Evolutionary conservation across 2,888 invertebrate species (phyloP).

Genomic region (Polylopha cassiicola): DNA sequence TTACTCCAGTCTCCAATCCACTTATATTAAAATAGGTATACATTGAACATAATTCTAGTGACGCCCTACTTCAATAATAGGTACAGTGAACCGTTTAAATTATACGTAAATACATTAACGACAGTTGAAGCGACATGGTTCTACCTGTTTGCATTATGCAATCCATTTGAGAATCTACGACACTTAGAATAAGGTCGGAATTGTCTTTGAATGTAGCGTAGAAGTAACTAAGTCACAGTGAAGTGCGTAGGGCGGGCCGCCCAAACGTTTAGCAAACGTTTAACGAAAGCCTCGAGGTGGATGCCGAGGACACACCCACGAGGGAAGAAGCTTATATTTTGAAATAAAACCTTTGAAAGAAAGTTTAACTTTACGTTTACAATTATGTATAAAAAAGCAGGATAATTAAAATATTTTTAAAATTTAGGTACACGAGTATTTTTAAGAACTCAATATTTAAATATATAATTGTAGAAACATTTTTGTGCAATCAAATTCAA

Average conservation of each 20-base stretch:
- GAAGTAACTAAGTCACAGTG: slow-evolving; percentile 41
- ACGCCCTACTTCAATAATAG: slow-evolving; percentile 58
- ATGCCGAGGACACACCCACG: slow-evolving; percentile 65
- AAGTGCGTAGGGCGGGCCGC: slow-evolving; percentile 73
- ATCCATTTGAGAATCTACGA: slow-evolving; percentile 29
- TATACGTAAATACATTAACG: slow-evolving; percentile 56
- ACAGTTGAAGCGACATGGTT: slow-evolving; percentile 48
- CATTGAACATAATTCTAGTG: slow-evolving; percentile 40
- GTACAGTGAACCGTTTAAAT: slow-evolving; percentile 57
- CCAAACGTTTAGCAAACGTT: slow-evolving; percentile 76
- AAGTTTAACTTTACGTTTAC: no score
- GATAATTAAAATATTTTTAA: no score
- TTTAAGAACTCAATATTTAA: no score
- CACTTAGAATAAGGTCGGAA: slow-evolving; percentile 36
- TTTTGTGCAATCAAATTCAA: no score
- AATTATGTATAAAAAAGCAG: no score
- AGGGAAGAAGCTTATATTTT: slow-evolving; percentile 28
- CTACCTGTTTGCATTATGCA: slow-evolving; percentile 26
- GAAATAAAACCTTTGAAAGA: no score
- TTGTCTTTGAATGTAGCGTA: slow-evolving; percentile 25
- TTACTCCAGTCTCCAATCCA: no score
- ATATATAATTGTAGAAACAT: no score
- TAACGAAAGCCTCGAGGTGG: slow-evolving; percentile 64
- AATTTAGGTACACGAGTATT: no score
- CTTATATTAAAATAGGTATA: slow-evolving; percentile 27